These are phyloP conservation scores for Heteropelma amictum DNA, from an alignment of 2,888 invertebrate genomes.

Conservation along the genomic window DNA sequence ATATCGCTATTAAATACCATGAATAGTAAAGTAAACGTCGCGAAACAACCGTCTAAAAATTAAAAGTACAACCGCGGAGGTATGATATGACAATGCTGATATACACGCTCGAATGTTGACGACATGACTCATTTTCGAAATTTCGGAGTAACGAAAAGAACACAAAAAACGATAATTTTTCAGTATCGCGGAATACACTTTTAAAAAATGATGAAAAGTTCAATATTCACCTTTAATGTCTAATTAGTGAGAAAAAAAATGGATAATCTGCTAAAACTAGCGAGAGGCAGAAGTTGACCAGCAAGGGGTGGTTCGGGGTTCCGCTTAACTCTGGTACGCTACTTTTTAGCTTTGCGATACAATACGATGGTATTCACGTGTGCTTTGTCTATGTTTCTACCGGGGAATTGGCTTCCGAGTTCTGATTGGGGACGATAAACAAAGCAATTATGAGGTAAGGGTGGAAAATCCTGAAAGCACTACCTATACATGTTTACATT, in stretches of 20 bases:
- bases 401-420: constrained; percentile 51
- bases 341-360: constrained; percentile 19
- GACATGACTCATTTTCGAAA: no score
- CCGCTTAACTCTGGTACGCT: constrained; percentile 11
- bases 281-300: not conserved
- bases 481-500: constrained; percentile 15
- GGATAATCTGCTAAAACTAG: constrained; percentile 16
- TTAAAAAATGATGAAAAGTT: no score
- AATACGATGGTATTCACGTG: constrained; percentile 24
- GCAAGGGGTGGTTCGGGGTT: constrained; percentile 4
- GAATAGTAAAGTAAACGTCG: no score
- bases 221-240: not conserved
- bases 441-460: constrained; percentile 76
- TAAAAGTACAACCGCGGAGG: no score
- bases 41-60: no score
- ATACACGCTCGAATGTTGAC: no score
- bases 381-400: constrained; percentile 72
- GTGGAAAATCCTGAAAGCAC: constrained; percentile 62
- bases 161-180: no score
- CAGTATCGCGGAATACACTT: no score
- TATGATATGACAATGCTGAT: no score
- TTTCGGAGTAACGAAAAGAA: no score
- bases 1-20: no score
- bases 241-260: not conserved
- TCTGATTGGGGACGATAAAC: constrained; percentile 75